Evolutionary conservation across 2,888 invertebrate species (phyloP).

Genomic region (Dynastes hyllus): DNA sequence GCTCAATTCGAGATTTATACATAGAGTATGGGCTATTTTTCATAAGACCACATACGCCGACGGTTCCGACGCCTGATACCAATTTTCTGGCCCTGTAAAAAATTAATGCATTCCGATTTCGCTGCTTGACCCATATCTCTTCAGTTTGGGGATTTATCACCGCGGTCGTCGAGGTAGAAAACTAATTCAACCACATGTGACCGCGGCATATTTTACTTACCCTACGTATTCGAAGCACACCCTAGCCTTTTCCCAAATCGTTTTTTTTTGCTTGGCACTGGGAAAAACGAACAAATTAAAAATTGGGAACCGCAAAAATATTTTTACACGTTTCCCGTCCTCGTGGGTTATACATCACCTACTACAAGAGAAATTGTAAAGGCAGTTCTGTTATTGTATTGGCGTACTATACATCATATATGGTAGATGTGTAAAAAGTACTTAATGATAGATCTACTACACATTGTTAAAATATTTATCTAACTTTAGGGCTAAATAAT

Average conservation of each 20-base stretch:
- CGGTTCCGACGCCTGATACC: conserved; percentile 15
- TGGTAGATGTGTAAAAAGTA: too few species aligned
- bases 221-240: conserved; percentile 14
- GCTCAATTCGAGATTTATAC: conserved; percentile 31
- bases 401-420: not conserved
- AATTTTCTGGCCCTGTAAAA: conserved; percentile 31
- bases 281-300: conserved; percentile 28
- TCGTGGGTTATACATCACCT: not conserved
- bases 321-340: conserved; percentile 9
- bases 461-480: not conserved
- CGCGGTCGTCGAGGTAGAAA: conserved; percentile 63
- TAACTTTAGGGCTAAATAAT: not conserved
- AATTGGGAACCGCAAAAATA: conserved; percentile 28
- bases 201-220: conserved; percentile 55
- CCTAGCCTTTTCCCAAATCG: conserved; percentile 15
- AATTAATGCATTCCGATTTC: conserved; percentile 56
- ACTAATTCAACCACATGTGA: conserved; percentile 64
- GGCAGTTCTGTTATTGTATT: not conserved
- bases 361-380: not conserved
- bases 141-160: conserved; percentile 57
- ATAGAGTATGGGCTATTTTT: conserved; percentile 14
- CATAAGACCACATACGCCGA: conserved; percentile 14
- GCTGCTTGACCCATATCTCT: conserved; percentile 52
- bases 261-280: conserved; percentile 21
- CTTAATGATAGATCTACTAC: too few species aligned